Percentiles rank a stretch among this genome's conserved stretches.
These are phyloP conservation scores for Gnatocerus cornutus DNA, from an alignment of 2,888 invertebrate genomes.

Conservation along the genomic window DNA sequence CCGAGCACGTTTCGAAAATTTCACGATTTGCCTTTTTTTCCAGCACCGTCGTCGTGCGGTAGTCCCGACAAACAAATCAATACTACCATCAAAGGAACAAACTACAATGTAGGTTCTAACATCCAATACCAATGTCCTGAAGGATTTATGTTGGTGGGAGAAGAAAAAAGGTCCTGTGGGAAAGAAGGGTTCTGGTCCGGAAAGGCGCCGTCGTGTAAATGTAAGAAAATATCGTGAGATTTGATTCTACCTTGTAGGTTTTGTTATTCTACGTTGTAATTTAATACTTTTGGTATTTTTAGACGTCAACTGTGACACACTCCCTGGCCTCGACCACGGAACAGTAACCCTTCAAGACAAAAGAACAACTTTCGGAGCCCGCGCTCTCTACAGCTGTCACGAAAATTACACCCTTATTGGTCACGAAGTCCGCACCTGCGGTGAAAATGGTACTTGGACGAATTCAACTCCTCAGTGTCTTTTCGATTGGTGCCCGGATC, in stretches of 20 bases:
- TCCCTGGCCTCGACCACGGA: constrained; percentile 83
- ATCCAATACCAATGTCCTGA: constrained; percentile 87
- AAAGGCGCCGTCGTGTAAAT: constrained; percentile 87
- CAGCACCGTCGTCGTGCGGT: constrained; percentile 89
- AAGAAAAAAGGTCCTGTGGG: constrained; percentile 79
- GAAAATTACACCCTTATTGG: constrained; percentile 91
- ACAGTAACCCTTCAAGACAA: constrained; percentile 78
- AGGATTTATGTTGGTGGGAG: constrained; percentile 86
- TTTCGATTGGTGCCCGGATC: constrained; percentile 91
- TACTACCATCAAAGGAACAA: constrained; percentile 84
- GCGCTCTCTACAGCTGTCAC: constrained; percentile 84
- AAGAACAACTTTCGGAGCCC: constrained; percentile 86
- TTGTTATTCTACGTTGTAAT: no score
- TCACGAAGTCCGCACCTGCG: constrained; percentile 80
- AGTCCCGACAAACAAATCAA: constrained; percentile 90
- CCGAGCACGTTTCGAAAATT: constrained; percentile 31
- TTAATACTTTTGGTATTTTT: constrained; percentile 35
- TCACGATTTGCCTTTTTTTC: constrained; percentile 1
- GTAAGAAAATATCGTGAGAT: constrained; percentile 71
- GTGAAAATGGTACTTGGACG: constrained; percentile 83
- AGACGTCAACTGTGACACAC: constrained; percentile 88
- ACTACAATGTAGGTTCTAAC: constrained; percentile 80
- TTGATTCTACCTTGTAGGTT: no score
- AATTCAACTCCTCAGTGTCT: constrained; percentile 86
- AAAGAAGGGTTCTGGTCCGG: constrained; percentile 89